Evolutionary conservation across 2,888 invertebrate species (phyloP).

Genomic region (Agrotis segetum): DNA sequence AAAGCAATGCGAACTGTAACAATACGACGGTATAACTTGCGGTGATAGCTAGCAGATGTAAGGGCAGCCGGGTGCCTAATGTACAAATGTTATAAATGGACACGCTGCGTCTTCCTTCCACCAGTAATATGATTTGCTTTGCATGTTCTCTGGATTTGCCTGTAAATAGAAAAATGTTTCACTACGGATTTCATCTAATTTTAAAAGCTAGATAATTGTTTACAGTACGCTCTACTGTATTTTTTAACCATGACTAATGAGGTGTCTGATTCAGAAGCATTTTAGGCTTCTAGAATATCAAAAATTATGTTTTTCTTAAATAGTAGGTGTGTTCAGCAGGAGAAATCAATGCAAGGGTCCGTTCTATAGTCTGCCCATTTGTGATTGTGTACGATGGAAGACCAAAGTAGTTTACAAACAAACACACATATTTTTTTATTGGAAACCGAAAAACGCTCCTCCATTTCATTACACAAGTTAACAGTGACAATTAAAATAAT

Average conservation of each 20-base stretch:
- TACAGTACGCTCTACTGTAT: background rate
- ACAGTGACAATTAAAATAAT: slow-evolving; percentile 38
- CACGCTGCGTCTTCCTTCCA: slow-evolving; percentile 74
- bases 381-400: background rate
- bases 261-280: background rate
- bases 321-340: background rate
- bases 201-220: background rate
- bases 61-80: slow-evolving; percentile 71
- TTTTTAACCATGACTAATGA: background rate
- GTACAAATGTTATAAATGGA: slow-evolving; percentile 78
- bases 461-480: background rate
- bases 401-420: background rate
- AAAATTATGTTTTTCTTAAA: no score
- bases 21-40: slow-evolving; percentile 80
- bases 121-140: slow-evolving; percentile 73
- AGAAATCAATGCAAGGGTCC: background rate
- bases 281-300: background rate
- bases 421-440: slow-evolving; percentile 1
- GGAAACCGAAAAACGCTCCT: background rate
- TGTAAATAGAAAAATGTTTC: slow-evolving; percentile 58
- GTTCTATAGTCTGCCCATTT: background rate
- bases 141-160: slow-evolving; percentile 71
- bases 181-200: background rate
- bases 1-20: slow-evolving; percentile 77
- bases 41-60: slow-evolving; percentile 74